These are phyloP conservation scores for Drusus annulatus DNA, from an alignment of 1,140 invertebrate species.

Conservation along the genomic window DNA sequence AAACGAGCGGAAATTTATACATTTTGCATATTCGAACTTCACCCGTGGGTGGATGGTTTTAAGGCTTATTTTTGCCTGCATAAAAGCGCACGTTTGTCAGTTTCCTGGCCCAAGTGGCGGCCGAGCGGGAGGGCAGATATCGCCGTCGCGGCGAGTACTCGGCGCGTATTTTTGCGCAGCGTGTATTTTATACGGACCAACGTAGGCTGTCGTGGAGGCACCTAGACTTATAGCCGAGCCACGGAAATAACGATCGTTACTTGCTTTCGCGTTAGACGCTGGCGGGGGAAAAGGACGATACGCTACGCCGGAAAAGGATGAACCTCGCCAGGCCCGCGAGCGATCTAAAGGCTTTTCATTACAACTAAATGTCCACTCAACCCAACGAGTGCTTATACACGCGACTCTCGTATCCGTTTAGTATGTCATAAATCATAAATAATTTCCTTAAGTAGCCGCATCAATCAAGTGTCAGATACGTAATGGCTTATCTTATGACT, in stretches of 20 bases:
- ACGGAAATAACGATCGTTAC: constrained; percentile 59
- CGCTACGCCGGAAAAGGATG: constrained; percentile 43
- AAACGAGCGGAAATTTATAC: constrained; percentile 35
- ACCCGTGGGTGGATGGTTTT: neutral
- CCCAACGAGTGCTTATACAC: too few species aligned
- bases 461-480: too few species aligned
- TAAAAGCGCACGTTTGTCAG: constrained; percentile 2
- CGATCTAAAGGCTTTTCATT: too few species aligned
- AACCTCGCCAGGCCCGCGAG: constrained; percentile 3
- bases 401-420: too few species aligned
- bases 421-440: too few species aligned
- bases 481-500: too few species aligned
- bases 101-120: constrained; percentile 16
- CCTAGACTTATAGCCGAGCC: constrained; percentile 41
- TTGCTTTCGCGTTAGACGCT: constrained; percentile 48
- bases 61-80: constrained; percentile 15
- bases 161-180: constrained; percentile 58
- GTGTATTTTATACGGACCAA: constrained; percentile 53
- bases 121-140: constrained; percentile 47
- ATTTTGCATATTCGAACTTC: constrained; percentile 14
- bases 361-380: too few species aligned
- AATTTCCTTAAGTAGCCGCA: too few species aligned
- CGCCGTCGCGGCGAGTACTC: constrained; percentile 20
- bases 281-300: constrained; percentile 43
- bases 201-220: constrained; percentile 46